Evolutionary conservation across 1,140 invertebrate species (phyloP), one percentile per base, ranked within the genome.

Genomic region (Pomacea maculata): DNA sequence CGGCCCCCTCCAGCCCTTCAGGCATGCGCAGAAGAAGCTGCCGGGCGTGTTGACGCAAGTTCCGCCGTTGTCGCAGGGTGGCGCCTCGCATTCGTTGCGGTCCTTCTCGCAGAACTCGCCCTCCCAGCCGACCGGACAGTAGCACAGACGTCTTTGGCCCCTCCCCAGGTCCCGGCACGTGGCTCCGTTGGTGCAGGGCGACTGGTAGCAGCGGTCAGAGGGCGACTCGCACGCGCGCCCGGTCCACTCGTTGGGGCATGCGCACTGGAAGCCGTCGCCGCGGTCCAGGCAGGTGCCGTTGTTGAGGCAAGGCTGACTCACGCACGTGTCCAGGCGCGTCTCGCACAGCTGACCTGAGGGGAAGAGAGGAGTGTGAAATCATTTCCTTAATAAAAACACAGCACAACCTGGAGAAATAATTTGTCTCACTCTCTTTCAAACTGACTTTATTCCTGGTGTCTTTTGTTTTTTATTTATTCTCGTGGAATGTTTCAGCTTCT

Each of bases 251-350:
- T 63, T 29, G 5, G 95, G 94, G 89, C 97, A 99, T 86, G 97
- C 96, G 88, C 97, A 99, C 61, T n/a, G 63, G 74, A 80, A 86
- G 34, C 61, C 76, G 17, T 55, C 54, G 29, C 79, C 61, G 92
- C 87, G 25, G 79, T 98, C 96, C 74, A 96, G 94, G 88, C 97
- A 98, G 12, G 81, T 85, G 14, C 96, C 97, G 0, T 96, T 95
- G 89, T 98, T 97, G 79, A 95, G 93, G 89, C 97, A 98, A 0
- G 97, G 97, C 89, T 96, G 95, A 57, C 95, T 70, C 25, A 65
- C 14, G 70, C 87, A 88, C 75, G 86, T 83, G 82, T 88, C 81
- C 10, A 88, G 86, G 78, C 86, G 80, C 3, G 74, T 29, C 3
- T 82, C 78, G 80, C 87, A 89, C 9, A 25, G 65, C 0, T n/a